phyloP scores from a whole-genome alignment of 2,888 invertebrate species.

The Morpho achilles region DNA sequence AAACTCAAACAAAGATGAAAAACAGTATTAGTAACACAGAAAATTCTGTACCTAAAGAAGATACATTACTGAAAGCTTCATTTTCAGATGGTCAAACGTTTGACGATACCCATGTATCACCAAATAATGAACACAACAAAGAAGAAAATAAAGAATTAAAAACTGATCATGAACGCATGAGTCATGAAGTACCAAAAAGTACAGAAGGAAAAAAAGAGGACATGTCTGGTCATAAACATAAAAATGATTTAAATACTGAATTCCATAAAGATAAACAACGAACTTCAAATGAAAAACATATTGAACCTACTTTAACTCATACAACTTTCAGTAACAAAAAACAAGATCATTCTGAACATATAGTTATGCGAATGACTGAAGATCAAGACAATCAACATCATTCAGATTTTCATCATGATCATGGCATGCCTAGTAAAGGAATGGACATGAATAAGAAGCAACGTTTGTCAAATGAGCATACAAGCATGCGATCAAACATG shows the following conservation, averaged over 20 bases:
- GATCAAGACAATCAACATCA: slow-evolving; percentile 5
- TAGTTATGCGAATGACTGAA: slow-evolving; percentile 8
- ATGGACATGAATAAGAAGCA: neutral
- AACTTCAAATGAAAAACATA: neutral
- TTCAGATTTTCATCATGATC: slow-evolving; percentile 2
- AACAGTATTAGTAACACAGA: neutral
- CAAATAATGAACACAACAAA: slow-evolving; percentile 1
- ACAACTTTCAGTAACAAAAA: slow-evolving; percentile 1
- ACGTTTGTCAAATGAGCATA: slow-evolving; percentile 1
- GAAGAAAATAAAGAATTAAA: neutral
- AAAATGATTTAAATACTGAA: neutral
- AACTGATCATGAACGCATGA: neutral
- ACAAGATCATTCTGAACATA: slow-evolving; percentile 2
- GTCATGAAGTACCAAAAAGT: neutral
- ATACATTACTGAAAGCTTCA: slow-evolving; percentile 1
- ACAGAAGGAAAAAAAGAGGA: neutral
- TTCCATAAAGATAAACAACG: neutral
- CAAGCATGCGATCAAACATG: slow-evolving; percentile 2
- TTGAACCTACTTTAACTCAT: neutral
- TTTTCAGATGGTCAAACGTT: neutral
- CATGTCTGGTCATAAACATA: neutral
- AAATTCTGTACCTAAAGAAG: slow-evolving; percentile 2
- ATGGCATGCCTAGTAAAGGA: neutral
- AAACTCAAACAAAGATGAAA: slow-evolving; percentile 6
- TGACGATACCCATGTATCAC: neutral